Conservation (phyloP, 30 jellyfish, hydroid and myxozoan species). For the Chironex yamaguchii region DNA sequence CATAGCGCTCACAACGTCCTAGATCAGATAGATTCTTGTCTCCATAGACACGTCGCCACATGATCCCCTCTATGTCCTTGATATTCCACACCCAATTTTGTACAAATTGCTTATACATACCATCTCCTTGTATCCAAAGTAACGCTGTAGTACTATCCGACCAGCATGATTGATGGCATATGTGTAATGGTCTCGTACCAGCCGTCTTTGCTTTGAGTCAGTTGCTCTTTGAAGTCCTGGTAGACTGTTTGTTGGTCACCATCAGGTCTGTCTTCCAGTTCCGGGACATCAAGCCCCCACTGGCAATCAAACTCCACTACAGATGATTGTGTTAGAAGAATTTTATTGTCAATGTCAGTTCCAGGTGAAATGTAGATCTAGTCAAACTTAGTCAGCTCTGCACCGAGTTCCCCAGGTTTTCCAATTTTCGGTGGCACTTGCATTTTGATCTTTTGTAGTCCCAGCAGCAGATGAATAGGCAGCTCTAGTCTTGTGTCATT, state of each 20-base stretch:
- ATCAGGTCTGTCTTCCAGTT: background rate
- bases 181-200: conserved; percentile 77
- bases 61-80: background rate
- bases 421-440: background rate
- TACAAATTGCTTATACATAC: background rate
- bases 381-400: background rate
- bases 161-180: too few species aligned
- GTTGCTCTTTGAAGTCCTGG: conserved; percentile 77
- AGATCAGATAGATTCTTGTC: background rate
- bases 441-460: background rate
- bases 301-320: background rate
- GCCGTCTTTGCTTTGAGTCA: conserved; percentile 32
- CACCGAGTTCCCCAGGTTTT: background rate
- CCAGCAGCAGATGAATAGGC: background rate
- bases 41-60: background rate
- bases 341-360: background rate
- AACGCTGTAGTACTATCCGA: background rate
- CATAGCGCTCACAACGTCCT: background rate
- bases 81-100: background rate
- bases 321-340: background rate
- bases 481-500: background rate
- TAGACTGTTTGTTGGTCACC: conserved; percentile 65
- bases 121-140: background rate
- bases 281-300: background rate
- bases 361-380: background rate